Percentiles rank a stretch among this genome's conserved stretches.
Conservation (phyloP, 2,888 invertebrate genomes). For the Griposia aprilina region DNA sequence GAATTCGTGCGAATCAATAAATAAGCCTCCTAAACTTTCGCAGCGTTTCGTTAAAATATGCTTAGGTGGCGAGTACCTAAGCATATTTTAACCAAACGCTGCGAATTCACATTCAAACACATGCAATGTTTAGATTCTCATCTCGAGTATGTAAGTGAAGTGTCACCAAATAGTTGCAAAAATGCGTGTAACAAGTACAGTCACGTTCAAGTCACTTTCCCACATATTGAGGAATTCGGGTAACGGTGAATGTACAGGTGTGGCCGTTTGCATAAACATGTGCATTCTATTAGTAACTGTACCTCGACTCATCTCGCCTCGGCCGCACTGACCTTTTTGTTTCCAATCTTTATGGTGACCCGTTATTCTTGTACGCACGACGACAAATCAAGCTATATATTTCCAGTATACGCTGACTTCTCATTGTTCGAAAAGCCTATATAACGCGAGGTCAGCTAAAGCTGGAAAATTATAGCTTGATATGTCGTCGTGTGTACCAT, state of each 20-base stretch:
- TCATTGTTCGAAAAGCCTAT: too few relatives aligned
- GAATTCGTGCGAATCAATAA: too few relatives aligned
- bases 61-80: too few relatives aligned
- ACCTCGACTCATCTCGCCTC: constrained; percentile 53
- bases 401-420: too few relatives aligned
- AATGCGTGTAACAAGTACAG: constrained; percentile 47
- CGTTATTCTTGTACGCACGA: constrained; percentile 8
- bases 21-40: neutral
- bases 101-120: too few relatives aligned
- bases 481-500: neutral
- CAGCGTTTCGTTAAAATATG: neutral
- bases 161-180: constrained; percentile 44
- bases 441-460: too few relatives aligned
- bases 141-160: neutral
- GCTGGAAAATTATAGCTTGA: too few relatives aligned
- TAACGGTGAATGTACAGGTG: constrained; percentile 68
- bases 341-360: constrained; percentile 40
- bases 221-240: constrained; percentile 63
- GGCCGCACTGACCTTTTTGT: constrained; percentile 51
- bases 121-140: neutral
- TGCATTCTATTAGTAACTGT: constrained; percentile 67
- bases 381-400: too few relatives aligned
- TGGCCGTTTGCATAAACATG: constrained; percentile 63
- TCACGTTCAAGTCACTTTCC: constrained; percentile 56
- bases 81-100: too few relatives aligned